Evolutionary conservation across 2,797 vertebrate species (phyloP).

Genomic region (Crax fasciolata): DNA sequence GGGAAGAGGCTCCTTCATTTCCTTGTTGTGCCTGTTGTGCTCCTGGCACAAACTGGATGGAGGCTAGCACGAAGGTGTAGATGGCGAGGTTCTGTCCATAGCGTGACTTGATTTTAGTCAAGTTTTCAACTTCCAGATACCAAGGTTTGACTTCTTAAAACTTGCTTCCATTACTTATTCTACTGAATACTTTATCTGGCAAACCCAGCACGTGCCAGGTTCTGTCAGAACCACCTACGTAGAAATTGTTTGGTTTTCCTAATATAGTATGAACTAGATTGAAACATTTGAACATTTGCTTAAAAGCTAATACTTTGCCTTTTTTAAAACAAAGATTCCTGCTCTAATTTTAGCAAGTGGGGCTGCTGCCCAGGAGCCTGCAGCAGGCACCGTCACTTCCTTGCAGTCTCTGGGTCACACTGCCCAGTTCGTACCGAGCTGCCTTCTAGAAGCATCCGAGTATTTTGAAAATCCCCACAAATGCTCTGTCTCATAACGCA

Average conservation of each 20-base stretch:
- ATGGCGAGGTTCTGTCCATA: not conserved
- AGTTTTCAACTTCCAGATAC: not conserved
- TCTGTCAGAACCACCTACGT: not conserved
- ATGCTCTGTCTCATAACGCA: not conserved
- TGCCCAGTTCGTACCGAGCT: not conserved
- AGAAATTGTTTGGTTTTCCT: not conserved
- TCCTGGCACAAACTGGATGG: not conserved
- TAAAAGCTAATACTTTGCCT: not conserved
- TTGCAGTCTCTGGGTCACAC: not conserved
- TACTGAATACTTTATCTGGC: not conserved
- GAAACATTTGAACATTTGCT: not conserved
- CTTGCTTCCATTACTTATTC: not conserved
- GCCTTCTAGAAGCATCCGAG: not conserved
- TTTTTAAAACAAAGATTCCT: not conserved
- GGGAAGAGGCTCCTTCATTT: not conserved
- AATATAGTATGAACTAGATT: not conserved
- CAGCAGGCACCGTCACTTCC: not conserved
- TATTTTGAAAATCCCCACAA: not conserved
- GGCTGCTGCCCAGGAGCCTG: slow-evolving; percentile 11
- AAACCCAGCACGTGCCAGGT: not conserved
- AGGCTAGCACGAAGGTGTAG: not conserved
- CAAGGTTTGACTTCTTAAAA: not conserved
- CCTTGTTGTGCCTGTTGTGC: not conserved
- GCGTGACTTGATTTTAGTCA: not conserved
- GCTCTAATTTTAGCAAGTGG: not conserved